A percentile compares a stretch with the other conserved stretches of the same genome.
These are phyloP conservation scores for Seriola aureovittata DNA, from an alignment of 2,113 vertebrate genomes.

Conservation along the genomic window DNA sequence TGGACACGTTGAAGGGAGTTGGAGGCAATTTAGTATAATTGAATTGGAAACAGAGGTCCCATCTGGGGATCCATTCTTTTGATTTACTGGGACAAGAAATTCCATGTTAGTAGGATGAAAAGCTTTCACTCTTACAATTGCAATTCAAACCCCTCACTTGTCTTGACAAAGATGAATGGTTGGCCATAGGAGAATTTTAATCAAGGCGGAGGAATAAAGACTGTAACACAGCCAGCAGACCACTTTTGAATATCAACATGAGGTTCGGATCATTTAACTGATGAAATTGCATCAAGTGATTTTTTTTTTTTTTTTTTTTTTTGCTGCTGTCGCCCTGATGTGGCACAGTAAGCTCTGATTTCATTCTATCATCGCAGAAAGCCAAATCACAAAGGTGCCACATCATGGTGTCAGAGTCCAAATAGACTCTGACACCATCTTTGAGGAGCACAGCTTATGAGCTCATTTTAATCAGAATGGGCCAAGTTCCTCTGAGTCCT, in stretches of 20 bases:
- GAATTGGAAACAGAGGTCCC: constrained; percentile 54
- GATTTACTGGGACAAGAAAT: constrained; percentile 63
- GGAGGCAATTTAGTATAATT: constrained; percentile 47
- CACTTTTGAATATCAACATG: constrained; percentile 59
- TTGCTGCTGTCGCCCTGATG: constrained; percentile 4
- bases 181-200: constrained; percentile 63
- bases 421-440: not conserved
- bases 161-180: constrained; percentile 67
- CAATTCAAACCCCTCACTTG: constrained; percentile 49
- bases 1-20: constrained; percentile 38
- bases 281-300: constrained; percentile 19
- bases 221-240: constrained; percentile 62
- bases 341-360: not conserved
- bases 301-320: constrained; percentile 18
- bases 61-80: constrained; percentile 55
- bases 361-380: not conserved
- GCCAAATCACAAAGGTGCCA: constrained; percentile 11
- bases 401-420: constrained; percentile 3
- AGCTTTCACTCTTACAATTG: constrained; percentile 61
- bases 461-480: constrained; percentile 55
- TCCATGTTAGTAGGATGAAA: constrained; percentile 58
- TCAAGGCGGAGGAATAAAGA: constrained; percentile 54
- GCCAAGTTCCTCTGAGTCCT: not conserved
- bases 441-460: constrained; percentile 10
- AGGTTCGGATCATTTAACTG: constrained; percentile 33